Conservation (phyloP, 2,888 invertebrate genomes). For the Rambutsinella grinnellia region DNA sequence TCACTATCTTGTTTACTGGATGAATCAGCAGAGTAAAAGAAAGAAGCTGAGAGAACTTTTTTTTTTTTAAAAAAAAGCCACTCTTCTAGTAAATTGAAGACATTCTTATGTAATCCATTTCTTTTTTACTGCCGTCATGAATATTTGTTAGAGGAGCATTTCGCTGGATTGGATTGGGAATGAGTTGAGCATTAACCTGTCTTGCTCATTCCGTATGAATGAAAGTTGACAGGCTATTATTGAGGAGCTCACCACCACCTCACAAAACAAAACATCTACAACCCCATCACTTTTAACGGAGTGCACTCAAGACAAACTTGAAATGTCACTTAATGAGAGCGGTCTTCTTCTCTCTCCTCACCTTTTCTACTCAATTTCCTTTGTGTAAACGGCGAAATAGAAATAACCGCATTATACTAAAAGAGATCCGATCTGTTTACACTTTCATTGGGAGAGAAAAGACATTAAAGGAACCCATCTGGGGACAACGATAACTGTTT, state of each 20-base stretch:
- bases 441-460: too few species aligned
- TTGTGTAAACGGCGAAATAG: too few species aligned
- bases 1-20: too few species aligned
- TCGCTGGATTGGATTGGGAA: conserved; percentile 24
- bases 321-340: conserved; percentile 48
- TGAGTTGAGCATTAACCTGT: conserved; percentile 44
- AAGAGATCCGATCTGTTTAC: too few species aligned
- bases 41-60: too few species aligned
- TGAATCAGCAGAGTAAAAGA: too few species aligned
- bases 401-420: too few species aligned
- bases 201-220: conserved; percentile 41
- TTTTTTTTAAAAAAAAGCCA: too few species aligned
- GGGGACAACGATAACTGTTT: too few species aligned
- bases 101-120: conserved; percentile 16
- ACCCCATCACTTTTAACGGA: conserved; percentile 14
- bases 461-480: too few species aligned
- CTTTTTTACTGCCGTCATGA: conserved; percentile 4
- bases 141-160: background rate
- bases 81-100: background rate
- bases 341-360: conserved; percentile 22
- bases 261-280: conserved; percentile 21
- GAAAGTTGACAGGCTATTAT: conserved; percentile 43
- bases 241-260: background rate
- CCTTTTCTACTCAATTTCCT: conserved; percentile 13
- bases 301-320: conserved; percentile 48